phyloP scores from a whole-genome alignment of 2,888 invertebrate species.

The Melieria crassipennis region DNA sequence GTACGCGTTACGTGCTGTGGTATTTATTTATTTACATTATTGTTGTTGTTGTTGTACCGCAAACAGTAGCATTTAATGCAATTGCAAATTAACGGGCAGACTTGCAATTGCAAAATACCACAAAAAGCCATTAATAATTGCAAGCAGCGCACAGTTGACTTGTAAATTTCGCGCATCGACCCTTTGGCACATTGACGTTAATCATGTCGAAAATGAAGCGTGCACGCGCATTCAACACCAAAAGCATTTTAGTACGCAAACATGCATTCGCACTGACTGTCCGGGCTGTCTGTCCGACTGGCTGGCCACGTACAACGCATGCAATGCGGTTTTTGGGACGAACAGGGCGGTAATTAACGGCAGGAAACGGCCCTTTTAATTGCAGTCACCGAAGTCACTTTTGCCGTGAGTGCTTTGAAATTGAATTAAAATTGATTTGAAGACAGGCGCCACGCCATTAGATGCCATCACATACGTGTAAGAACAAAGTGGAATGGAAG shows the following conservation, averaged over 20 bases:
- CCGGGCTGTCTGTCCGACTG: background rate
- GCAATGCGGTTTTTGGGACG: background rate
- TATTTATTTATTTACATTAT: background rate
- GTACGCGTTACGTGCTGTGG: background rate
- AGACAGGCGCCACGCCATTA: too few relatives aligned
- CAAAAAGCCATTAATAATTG: conserved; percentile 23
- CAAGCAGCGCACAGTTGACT: background rate
- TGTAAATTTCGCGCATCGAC: conserved; percentile 20
- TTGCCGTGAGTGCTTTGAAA: too few relatives aligned
- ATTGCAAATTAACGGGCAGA: background rate
- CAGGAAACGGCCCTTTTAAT: conserved; percentile 45
- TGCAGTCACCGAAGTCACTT: conserved; percentile 21
- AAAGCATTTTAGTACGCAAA: conserved; percentile 26
- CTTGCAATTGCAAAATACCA: conserved; percentile 10
- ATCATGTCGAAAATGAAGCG: conserved; percentile 43
- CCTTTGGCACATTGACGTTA: conserved; percentile 44
- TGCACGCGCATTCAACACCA: conserved; percentile 43
- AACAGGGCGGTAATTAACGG: conserved; percentile 46
- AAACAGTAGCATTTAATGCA: conserved; percentile 18
- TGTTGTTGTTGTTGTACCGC: background rate
- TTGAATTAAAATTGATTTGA: too few relatives aligned
- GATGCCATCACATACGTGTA: too few relatives aligned
- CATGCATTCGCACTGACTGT: background rate
- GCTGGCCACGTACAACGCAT: too few relatives aligned
- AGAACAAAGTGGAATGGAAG: too few relatives aligned